Base-by-base conservation (phyloP, 2,113 vertebrate genomes). In the Sialia sialis region DNA sequence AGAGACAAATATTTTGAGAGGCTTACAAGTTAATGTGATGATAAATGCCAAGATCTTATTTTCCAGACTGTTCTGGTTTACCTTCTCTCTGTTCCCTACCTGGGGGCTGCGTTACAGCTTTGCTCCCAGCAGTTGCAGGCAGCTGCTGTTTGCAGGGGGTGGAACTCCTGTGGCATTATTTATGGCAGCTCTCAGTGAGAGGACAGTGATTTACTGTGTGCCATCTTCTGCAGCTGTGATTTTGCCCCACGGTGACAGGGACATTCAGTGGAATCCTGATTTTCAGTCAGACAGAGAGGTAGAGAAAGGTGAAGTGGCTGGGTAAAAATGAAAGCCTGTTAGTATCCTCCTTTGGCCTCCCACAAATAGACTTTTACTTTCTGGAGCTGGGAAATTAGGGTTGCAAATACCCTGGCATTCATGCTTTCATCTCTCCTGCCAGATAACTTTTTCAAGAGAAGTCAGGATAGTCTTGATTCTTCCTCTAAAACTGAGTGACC, bases 111-210 rank as follows among this genome's bases (percentile, higher is more conserved):
- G 0, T 79, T 90, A 62, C 89, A 84, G 55, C 90, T 97, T 93
- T 85, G 87, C 73, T 90, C 56, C 93, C 83, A 93, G 95, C 92
- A 74, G 90, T 91, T 87, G 56, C 52, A 91, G 77, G 56, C 94
- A 96, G 93, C 95, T 97, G 95, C n/a, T 93, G 66, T 87, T 96
- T 96, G 93, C 92, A 93, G 75, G 73, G 88, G 77, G 48, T n/a
- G 68, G 89, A 81, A 20, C 68, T 95, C 85, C 94, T 58, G 58
- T 77, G 75, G 91, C 84, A 95, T 98, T 97, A 97, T 97, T 97
- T 97, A 98, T 97, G 95, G 89, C 96, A 94, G 90, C 93, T 93
- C 87, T 96, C 90, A 39, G 44, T 46, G 88, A 83, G 92, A 94
- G 89, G 95, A 96, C 91, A 96, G 38, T 96, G 97, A 97, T 97